Percentiles rank a stretch among this genome's conserved stretches.
Evolutionary conservation across 2,797 vertebrate genomes (phyloP).

Genomic region (Ciconia nigra): DNA sequence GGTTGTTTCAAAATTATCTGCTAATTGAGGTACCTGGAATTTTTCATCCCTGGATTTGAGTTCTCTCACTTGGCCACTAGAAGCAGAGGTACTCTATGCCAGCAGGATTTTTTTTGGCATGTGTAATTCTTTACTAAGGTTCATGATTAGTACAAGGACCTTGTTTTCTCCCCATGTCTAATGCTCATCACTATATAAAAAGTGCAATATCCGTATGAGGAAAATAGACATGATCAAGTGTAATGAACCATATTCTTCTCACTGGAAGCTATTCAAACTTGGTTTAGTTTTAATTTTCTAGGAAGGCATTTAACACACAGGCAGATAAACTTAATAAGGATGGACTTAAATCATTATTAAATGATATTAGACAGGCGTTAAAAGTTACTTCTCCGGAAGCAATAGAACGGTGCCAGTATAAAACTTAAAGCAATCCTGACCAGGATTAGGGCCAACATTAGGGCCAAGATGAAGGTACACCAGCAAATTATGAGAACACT

Average conservation of each 20-base stretch:
- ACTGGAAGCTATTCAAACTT: background rate
- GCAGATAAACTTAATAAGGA: background rate
- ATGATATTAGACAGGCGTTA: background rate
- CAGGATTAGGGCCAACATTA: background rate
- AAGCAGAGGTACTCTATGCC: background rate
- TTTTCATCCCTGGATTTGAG: background rate
- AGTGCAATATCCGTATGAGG: background rate
- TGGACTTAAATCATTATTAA: background rate
- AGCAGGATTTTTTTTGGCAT: background rate
- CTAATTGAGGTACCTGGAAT: background rate
- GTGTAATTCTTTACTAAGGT: background rate
- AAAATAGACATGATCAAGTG: background rate
- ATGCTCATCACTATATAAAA: background rate
- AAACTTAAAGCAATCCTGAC: background rate
- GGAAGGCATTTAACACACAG: background rate
- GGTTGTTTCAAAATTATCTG: background rate
- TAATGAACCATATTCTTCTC: background rate
- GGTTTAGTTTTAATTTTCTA: background rate
- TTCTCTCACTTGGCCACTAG: background rate
- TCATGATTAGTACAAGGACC: background rate
- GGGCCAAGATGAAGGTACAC: background rate
- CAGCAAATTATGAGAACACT: background rate
- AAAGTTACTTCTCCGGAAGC: slow-evolving; percentile 26
- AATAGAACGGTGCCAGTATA: background rate
- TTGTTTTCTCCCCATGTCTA: background rate